phyloP scores from a whole-genome alignment of 2,797 vertebrate species.

The Onychomys torridus region DNA sequence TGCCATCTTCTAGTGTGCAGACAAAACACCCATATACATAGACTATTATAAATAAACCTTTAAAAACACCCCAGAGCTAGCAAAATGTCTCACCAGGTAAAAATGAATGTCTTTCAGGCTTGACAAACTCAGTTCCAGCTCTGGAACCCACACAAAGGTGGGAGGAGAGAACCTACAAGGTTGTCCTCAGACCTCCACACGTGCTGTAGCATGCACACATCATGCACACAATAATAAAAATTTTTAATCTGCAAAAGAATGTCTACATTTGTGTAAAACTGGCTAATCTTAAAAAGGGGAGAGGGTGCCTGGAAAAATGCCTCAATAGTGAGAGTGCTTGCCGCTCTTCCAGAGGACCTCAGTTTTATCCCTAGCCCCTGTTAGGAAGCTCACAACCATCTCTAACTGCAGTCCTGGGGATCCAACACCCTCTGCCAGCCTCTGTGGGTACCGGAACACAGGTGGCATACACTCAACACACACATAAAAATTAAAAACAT shows the following conservation, averaged over 20 bases:
- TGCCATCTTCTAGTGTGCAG: too few relatives aligned
- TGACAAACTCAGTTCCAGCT: too few relatives aligned
- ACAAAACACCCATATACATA: too few relatives aligned
- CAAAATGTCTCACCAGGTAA: background rate
- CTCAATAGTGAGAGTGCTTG: background rate
- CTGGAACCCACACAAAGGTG: too few relatives aligned
- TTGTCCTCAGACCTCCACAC: background rate
- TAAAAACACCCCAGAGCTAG: background rate
- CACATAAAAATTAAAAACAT: background rate
- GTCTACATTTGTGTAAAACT: slow-evolving; percentile 16
- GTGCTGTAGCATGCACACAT: too few relatives aligned
- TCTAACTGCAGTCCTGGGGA: background rate
- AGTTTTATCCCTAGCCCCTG: background rate
- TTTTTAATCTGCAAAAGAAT: slow-evolving; percentile 4
- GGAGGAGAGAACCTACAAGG: too few relatives aligned
- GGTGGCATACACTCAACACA: background rate
- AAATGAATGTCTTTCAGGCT: background rate
- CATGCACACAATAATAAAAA: too few relatives aligned
- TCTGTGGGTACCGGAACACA: background rate
- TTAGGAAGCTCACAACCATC: background rate
- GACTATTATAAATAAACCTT: background rate
- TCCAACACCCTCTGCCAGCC: background rate
- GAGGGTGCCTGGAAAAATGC: background rate
- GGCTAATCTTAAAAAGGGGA: background rate
- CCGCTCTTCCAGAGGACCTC: background rate